phyloP scores from a whole-genome alignment of 2,797 vertebrate species.

The Myripristis jacobus region DNA sequence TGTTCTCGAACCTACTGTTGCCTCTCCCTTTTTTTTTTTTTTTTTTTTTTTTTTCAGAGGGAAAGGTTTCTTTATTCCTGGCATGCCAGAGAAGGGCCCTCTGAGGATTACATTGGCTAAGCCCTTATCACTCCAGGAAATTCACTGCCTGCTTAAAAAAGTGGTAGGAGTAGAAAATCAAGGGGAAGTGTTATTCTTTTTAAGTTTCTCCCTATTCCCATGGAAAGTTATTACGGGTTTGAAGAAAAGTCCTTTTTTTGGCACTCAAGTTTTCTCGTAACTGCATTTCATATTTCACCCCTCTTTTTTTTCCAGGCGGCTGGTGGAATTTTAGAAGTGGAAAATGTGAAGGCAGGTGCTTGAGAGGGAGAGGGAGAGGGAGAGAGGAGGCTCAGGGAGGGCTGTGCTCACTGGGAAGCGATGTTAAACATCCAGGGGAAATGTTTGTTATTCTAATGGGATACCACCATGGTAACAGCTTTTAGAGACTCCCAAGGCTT shows the following conservation, averaged over 20 bases:
- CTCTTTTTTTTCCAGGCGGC: slow-evolving; percentile 62
- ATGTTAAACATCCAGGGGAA: slow-evolving; percentile 85
- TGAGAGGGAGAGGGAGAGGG: slow-evolving; percentile 61
- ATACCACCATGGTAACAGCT: slow-evolving; percentile 83
- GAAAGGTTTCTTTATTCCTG: slow-evolving; percentile 83
- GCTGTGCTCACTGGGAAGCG: slow-evolving; percentile 79
- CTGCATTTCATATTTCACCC: slow-evolving; percentile 79
- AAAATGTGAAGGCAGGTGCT: slow-evolving; percentile 84
- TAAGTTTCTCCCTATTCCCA: slow-evolving; percentile 82
- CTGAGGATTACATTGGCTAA: slow-evolving; percentile 87
- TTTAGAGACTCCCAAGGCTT: slow-evolving; percentile 82
- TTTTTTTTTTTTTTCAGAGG: slow-evolving; percentile 55
- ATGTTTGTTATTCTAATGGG: slow-evolving; percentile 86
- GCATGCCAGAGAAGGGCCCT: slow-evolving; percentile 82
- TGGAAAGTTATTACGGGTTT: slow-evolving; percentile 83
- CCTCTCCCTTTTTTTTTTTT: slow-evolving; percentile 43
- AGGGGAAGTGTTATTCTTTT: slow-evolving; percentile 84
- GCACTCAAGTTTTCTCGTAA: slow-evolving; percentile 78
- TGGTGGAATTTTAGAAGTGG: slow-evolving; percentile 82
- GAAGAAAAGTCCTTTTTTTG: slow-evolving; percentile 80
- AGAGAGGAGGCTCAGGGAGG: slow-evolving; percentile 60
- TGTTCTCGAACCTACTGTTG: slow-evolving; percentile 67
- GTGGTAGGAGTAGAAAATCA: slow-evolving; percentile 83
- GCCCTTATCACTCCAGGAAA: slow-evolving; percentile 87
- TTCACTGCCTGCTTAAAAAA: slow-evolving; percentile 85